Evolutionary conservation across 1,140 invertebrate species (phyloP).

Genomic region (Condylostylus longicornis): DNA sequence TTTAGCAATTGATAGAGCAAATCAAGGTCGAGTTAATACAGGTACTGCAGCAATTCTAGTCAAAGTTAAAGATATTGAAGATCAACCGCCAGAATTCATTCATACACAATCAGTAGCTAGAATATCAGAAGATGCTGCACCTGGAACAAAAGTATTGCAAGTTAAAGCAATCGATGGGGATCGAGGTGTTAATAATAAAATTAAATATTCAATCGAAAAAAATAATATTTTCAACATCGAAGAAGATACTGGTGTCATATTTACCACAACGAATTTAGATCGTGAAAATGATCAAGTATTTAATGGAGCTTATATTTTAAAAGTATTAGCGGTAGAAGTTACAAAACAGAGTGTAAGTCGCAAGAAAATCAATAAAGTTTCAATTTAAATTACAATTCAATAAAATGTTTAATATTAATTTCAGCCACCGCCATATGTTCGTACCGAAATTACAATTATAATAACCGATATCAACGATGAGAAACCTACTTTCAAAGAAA

Average conservation of each 20-base stretch:
- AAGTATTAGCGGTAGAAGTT: constrained; percentile 53
- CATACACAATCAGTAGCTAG: constrained; percentile 70
- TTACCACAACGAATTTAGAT: constrained; percentile 59
- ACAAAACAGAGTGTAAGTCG: constrained; percentile 32
- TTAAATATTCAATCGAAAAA: constrained; percentile 64
- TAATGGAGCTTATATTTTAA: constrained; percentile 77
- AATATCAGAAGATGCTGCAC: constrained; percentile 67
- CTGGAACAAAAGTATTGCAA: constrained; percentile 67
- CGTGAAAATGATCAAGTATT: constrained; percentile 59
- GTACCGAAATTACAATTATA: constrained; percentile 82
- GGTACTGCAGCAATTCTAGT: constrained; percentile 76
- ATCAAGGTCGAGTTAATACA: constrained; percentile 54
- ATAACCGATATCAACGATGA: constrained; percentile 93
- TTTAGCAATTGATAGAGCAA: constrained; percentile 70
- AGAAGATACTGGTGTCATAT: constrained; percentile 59
- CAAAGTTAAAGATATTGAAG: constrained; percentile 76
- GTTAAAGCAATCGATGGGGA: constrained; percentile 86
- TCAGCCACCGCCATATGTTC: constrained; percentile 55
- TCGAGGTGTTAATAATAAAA: constrained; percentile 75
- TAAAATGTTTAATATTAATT: too few species aligned
- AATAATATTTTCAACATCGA: constrained; percentile 63
- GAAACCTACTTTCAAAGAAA: constrained; percentile 65
- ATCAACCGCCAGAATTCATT: constrained; percentile 81
- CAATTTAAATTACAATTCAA: background rate
- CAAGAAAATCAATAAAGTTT: background rate